phyloP scores from a whole-genome alignment of 2,797 vertebrate genomes.

The Lepus oiostolus region DNA sequence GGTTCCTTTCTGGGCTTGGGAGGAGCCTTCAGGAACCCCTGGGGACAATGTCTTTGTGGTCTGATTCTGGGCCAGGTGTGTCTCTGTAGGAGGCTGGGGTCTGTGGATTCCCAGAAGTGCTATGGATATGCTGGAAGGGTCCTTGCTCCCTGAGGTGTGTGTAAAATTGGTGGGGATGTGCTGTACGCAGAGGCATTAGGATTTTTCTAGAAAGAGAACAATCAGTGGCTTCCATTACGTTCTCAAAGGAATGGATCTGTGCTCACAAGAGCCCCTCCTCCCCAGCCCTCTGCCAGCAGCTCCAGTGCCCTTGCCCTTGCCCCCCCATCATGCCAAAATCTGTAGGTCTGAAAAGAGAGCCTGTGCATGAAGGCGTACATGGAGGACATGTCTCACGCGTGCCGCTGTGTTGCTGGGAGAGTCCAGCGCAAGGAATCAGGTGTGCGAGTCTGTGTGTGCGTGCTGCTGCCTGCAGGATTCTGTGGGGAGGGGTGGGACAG shows the following conservation, averaged over 20 bases:
- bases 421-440: slow-evolving; percentile 7
- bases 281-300: background rate
- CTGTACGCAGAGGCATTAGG: background rate
- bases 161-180: background rate
- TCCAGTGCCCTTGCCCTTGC: background rate
- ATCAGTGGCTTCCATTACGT: background rate
- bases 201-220: slow-evolving; percentile 53
- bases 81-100: slow-evolving; percentile 56
- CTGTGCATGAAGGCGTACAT: background rate
- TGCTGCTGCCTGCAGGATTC: background rate
- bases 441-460: background rate
- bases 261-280: background rate
- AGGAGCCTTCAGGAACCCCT: background rate
- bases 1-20: background rate
- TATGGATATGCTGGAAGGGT: background rate
- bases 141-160: background rate
- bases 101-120: background rate
- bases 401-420: background rate
- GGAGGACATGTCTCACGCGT: background rate
- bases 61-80: background rate
- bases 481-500: background rate
- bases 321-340: background rate
- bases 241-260: slow-evolving; percentile 8
- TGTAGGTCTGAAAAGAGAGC: background rate
- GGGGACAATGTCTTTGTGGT: background rate